These are phyloP conservation scores for Abrostola tripartita DNA, from an alignment of 2,888 invertebrate species.

Conservation along the genomic window DNA sequence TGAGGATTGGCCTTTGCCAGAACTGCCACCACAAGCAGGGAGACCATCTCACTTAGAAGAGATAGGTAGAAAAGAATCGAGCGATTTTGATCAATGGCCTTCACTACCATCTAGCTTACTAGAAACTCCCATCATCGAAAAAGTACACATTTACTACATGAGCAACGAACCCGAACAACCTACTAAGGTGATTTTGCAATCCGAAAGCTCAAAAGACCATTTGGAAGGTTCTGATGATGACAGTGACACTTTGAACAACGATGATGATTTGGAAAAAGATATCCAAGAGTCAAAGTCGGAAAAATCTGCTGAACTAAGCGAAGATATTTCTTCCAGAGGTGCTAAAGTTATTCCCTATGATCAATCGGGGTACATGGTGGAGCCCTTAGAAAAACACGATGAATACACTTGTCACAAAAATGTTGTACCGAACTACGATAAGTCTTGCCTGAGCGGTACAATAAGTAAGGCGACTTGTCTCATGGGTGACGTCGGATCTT, in stretches of 20 bases:
- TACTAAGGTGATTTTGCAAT: slow-evolving; percentile 91
- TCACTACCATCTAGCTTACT: slow-evolving; percentile 92
- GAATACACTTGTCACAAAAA: slow-evolving; percentile 78
- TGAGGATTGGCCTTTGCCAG: slow-evolving; percentile 93
- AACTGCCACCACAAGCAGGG: slow-evolving; percentile 89
- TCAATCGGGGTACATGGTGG: slow-evolving; percentile 85
- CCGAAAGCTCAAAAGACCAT: slow-evolving; percentile 91
- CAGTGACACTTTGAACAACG: slow-evolving; percentile 91
- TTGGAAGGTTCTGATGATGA: slow-evolving; percentile 90
- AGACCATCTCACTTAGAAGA: slow-evolving; percentile 67
- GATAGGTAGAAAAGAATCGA: slow-evolving; percentile 81
- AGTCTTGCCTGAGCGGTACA: slow-evolving; percentile 83
- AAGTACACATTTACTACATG: slow-evolving; percentile 94
- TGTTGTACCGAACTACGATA: slow-evolving; percentile 83
- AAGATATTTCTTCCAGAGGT: slow-evolving; percentile 74
- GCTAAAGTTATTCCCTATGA: slow-evolving; percentile 83
- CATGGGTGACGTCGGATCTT: slow-evolving; percentile 82
- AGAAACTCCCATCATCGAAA: slow-evolving; percentile 92
- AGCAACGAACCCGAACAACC: slow-evolving; percentile 93
- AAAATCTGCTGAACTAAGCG: slow-evolving; percentile 71
- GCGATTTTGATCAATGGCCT: slow-evolving; percentile 94
- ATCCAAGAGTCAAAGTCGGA: slow-evolving; percentile 85
- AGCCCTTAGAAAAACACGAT: slow-evolving; percentile 80
- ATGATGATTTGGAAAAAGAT: slow-evolving; percentile 88
- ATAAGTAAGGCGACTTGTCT: slow-evolving; percentile 83